Conservation (phyloP, 2,113 vertebrate genomes). For the Mormoops blainvillei region DNA sequence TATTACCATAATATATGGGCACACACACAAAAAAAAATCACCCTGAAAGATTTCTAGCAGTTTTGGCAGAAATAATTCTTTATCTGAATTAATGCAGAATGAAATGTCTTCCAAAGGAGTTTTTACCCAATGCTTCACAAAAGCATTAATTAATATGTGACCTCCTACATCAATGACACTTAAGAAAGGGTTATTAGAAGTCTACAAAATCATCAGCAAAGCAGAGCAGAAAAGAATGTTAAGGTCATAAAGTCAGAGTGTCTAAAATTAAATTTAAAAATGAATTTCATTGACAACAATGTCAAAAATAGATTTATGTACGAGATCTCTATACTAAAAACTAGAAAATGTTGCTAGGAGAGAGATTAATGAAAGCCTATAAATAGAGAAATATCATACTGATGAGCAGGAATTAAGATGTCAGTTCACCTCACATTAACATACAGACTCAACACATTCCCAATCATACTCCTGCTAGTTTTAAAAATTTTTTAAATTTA, state of each 20-base stretch:
- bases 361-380: neutral
- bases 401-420: neutral
- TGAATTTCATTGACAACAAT: neutral
- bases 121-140: neutral
- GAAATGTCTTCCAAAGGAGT: neutral
- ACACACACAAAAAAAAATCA: neutral
- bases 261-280: neutral
- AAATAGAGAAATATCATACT: neutral
- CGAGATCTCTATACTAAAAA: neutral
- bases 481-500: neutral
- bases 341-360: neutral
- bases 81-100: neutral
- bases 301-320: neutral
- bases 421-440: neutral
- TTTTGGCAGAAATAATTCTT: neutral
- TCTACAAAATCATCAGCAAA: neutral
- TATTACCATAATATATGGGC: neutral
- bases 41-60: neutral
- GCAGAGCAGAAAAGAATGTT: neutral
- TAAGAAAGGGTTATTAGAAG: neutral
- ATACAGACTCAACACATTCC: neutral
- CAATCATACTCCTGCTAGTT: neutral
- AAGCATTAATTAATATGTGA: neutral
- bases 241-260: neutral
- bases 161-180: neutral